phyloP scores from a whole-genome alignment of 1,140 invertebrate genomes.

The Chlorops oryzae region DNA sequence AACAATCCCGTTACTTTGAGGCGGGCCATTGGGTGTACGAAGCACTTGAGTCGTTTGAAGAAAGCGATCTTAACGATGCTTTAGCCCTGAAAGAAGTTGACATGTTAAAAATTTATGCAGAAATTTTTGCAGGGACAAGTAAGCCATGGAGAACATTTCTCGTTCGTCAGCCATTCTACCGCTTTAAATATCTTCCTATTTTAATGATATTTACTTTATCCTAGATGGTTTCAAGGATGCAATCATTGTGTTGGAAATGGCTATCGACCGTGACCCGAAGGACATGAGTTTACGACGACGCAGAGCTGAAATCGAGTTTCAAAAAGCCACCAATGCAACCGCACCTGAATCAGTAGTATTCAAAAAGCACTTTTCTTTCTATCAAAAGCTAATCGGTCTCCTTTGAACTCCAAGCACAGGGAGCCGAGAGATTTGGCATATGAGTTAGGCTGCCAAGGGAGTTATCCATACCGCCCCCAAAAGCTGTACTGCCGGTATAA shows the following conservation, averaged over 20 bases:
- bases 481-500: conserved; percentile 74
- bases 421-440: too few relatives aligned
- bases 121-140: conserved; percentile 6
- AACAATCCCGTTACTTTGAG: background rate
- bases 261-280: conserved; percentile 17
- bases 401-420: too few relatives aligned
- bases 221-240: conserved; percentile 30
- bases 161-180: too few relatives aligned
- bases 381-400: too few relatives aligned
- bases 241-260: conserved; percentile 23
- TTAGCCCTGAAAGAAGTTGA: background rate
- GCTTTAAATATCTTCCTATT: too few relatives aligned
- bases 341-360: too few relatives aligned
- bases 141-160: too few relatives aligned
- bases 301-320: conserved; percentile 57
- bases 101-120: conserved; percentile 6
- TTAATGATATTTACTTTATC: background rate
- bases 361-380: too few relatives aligned
- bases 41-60: background rate
- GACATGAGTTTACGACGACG: conserved; percentile 55
- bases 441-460: conserved; percentile 84
- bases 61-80: background rate
- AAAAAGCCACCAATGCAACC: background rate
- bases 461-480: conserved; percentile 50
- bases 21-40: conserved; percentile 9